Evolutionary conservation across 64 coral and sea anemone species (phyloP).

Genomic region (Dendronephthya gigantea): DNA sequence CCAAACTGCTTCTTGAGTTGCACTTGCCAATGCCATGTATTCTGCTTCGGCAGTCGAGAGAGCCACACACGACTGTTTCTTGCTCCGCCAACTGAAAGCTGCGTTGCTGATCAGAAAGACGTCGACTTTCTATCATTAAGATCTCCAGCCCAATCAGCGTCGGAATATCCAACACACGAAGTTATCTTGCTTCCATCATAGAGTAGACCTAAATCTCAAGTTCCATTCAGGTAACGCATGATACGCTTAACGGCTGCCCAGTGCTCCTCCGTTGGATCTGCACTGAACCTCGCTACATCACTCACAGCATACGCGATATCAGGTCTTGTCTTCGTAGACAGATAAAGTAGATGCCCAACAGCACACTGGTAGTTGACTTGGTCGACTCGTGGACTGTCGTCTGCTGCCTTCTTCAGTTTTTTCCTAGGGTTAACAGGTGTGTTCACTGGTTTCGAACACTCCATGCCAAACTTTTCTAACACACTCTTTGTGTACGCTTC

Average conservation of each 20-base stretch:
- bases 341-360: background rate
- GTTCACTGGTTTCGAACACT: background rate
- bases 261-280: background rate
- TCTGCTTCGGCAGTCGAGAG: background rate
- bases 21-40: background rate
- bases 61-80: background rate
- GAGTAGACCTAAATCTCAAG: background rate
- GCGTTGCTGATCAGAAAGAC: background rate
- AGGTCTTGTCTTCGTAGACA: background rate
- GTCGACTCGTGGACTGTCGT: background rate
- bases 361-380: background rate
- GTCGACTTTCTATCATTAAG: background rate
- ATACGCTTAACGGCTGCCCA: background rate
- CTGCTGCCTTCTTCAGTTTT: background rate
- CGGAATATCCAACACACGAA: background rate
- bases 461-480: background rate
- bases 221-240: background rate
- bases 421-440: background rate
- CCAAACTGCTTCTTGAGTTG: background rate
- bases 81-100: background rate
- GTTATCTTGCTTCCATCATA: background rate
- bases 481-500: background rate
- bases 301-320: background rate
- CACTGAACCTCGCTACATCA: background rate
- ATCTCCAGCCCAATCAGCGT: conserved; percentile 3